Conservation (phyloP, 2,888 invertebrate species). For the Drosophila diplacantha region DNA sequence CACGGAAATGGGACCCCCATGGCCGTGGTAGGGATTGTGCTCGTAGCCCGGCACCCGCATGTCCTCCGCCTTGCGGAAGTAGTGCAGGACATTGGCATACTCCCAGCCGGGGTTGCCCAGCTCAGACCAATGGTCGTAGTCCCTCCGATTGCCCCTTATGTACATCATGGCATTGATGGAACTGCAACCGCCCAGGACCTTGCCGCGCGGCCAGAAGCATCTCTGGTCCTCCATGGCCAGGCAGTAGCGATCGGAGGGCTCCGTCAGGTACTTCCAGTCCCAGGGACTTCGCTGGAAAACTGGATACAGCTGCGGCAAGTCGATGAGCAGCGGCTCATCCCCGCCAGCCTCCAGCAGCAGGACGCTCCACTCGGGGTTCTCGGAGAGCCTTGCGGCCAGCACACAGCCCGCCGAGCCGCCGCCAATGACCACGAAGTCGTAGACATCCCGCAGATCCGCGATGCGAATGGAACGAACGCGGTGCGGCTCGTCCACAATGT, state of each 20-base stretch:
- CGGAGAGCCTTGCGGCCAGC: conserved; percentile 87
- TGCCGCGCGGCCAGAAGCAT: conserved; percentile 89
- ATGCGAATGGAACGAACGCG: conserved; percentile 81
- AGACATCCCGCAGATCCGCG: conserved; percentile 80
- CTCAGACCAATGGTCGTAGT: conserved; percentile 91
- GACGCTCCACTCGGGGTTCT: conserved; percentile 85
- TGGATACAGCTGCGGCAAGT: conserved; percentile 85
- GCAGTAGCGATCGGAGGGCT: conserved; percentile 84
- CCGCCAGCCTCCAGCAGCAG: conserved; percentile 89
- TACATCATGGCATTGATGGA: conserved; percentile 94
- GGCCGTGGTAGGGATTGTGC: conserved; percentile 82
- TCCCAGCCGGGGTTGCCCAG: conserved; percentile 89
- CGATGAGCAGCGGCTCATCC: conserved; percentile 85
- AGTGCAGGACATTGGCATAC: conserved; percentile 85
- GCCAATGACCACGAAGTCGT: conserved; percentile 89
- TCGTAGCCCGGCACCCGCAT: conserved; percentile 81
- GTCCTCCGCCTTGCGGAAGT: conserved; percentile 89
- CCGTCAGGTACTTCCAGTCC: conserved; percentile 90
- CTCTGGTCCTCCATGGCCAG: conserved; percentile 82
- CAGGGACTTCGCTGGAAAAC: conserved; percentile 84
- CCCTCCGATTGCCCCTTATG: conserved; percentile 88
- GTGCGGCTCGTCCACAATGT: conserved; percentile 84
- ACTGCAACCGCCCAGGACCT: conserved; percentile 88
- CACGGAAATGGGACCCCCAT: conserved; percentile 85
- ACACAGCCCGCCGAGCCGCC: conserved; percentile 91